Percentiles rank a stretch among this genome's conserved stretches.
These are phyloP conservation scores for Cyclura pinguis DNA, from an alignment of 2,797 vertebrate species.

Conservation along the genomic window DNA sequence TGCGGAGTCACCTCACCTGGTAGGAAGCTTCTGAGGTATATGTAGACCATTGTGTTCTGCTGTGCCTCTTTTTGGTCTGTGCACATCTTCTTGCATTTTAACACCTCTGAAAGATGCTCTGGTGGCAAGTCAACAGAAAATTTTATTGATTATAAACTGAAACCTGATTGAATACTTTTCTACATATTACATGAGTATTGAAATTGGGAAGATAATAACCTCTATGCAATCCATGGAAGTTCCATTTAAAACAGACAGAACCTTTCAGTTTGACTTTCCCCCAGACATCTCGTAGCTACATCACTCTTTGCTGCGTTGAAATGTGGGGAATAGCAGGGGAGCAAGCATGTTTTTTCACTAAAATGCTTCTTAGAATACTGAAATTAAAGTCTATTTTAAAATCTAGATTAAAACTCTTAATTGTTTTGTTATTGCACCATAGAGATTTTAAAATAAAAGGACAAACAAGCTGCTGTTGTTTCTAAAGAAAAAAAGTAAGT, in stretches of 20 bases:
- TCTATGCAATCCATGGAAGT: not conserved
- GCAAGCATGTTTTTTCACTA: not conserved
- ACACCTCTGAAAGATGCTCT: not conserved
- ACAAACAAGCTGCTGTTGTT: not conserved
- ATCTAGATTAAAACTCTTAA: not conserved
- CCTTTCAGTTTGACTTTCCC: not conserved
- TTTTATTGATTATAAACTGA: not conserved
- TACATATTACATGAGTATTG: not conserved
- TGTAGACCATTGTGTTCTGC: not conserved
- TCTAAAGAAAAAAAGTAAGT: not conserved
- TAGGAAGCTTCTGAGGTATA: not conserved
- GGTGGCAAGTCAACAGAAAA: not conserved
- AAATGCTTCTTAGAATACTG: not conserved
- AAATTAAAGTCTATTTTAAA: not conserved
- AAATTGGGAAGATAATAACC: not conserved
- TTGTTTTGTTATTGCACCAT: not conserved
- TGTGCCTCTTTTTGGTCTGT: conserved; percentile 35
- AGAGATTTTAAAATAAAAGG: not conserved
- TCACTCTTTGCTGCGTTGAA: not conserved
- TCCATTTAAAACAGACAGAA: not conserved
- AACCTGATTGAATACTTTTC: not conserved
- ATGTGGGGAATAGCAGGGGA: not conserved
- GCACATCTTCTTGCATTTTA: not conserved
- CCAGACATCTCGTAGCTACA: not conserved
- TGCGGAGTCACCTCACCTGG: not conserved